phyloP scores from a whole-genome alignment of 2,797 vertebrate species.

The Darevskia mixta region DNA sequence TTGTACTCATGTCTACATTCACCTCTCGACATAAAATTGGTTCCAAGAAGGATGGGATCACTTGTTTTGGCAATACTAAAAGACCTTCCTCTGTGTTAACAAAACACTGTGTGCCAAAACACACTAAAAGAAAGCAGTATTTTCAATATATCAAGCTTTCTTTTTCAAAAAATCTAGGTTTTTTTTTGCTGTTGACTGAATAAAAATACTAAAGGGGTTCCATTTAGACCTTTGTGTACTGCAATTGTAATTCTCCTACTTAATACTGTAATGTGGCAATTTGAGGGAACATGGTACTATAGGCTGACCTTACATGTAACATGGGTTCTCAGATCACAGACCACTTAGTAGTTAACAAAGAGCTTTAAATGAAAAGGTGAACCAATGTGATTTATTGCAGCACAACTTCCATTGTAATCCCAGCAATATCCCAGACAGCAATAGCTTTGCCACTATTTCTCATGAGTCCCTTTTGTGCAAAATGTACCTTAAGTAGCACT shows the following conservation, averaged over 20 bases:
- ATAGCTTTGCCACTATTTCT: conserved; percentile 6
- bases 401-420: conserved; percentile 18
- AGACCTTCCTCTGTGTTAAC: conserved; percentile 39
- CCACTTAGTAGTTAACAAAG: conserved; percentile 22
- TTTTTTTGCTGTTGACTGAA: conserved; percentile 37
- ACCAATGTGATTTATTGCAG: conserved; percentile 26
- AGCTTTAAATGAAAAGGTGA: conserved; percentile 23
- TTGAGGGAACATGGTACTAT: conserved; percentile 53
- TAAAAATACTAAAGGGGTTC: conserved; percentile 37
- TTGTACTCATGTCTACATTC: conserved; percentile 34
- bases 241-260: conserved; percentile 33
- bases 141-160: conserved; percentile 55
- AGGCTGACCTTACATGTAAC: fast-evolving
- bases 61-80: conserved; percentile 38
- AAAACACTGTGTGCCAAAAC: conserved; percentile 43
- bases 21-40: conserved; percentile 32
- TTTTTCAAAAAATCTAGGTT: conserved; percentile 51
- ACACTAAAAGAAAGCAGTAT: conserved; percentile 43
- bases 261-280: conserved; percentile 50
- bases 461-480: background rate
- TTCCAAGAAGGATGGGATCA: conserved; percentile 39
- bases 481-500: background rate
- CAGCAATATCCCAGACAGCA: conserved; percentile 26
- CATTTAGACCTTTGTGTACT: conserved; percentile 61
- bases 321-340: background rate